Evolutionary conservation across 2,888 invertebrate species (phyloP).

Genomic region (Allygus modestus): DNA sequence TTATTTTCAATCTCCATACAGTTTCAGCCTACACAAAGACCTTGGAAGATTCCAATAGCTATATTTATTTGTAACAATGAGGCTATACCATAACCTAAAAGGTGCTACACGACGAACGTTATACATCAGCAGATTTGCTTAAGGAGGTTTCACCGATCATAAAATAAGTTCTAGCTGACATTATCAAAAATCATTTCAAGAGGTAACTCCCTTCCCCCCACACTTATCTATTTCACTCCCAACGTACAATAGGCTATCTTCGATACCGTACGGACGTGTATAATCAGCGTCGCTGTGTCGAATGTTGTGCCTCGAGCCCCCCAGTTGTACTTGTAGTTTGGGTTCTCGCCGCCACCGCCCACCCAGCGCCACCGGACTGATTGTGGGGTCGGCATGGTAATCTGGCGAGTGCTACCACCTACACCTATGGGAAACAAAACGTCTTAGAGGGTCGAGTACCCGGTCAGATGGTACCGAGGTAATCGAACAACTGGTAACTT

Average conservation of each 20-base stretch:
- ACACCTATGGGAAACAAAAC: not conserved
- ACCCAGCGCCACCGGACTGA: not conserved
- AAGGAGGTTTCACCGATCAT: not conserved
- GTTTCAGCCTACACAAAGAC: too few relatives aligned
- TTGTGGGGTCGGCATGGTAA: not conserved
- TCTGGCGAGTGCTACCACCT: constrained; percentile 12
- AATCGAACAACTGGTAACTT: too few relatives aligned
- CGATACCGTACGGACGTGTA: not conserved
- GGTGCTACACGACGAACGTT: not conserved
- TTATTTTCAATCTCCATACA: too few relatives aligned
- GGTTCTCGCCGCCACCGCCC: not conserved
- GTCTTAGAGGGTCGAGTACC: too few relatives aligned
- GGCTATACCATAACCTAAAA: too few relatives aligned
- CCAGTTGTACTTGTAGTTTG: not conserved
- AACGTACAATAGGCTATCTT: not conserved
- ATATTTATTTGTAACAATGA: too few relatives aligned
- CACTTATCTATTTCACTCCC: not conserved
- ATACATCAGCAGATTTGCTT: not conserved
- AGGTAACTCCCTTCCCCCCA: not conserved
- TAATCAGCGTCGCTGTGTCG: not conserved
- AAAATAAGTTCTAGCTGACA: constrained; percentile 7
- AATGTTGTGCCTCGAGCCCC: not conserved
- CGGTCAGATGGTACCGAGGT: too few relatives aligned
- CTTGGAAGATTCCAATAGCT: too few relatives aligned
- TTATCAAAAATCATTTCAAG: constrained; percentile 7